Evolutionary conservation across 2,797 vertebrate genomes (phyloP), one percentile per base, ranked within the genome.

Genomic region (Falco biarmicus): DNA sequence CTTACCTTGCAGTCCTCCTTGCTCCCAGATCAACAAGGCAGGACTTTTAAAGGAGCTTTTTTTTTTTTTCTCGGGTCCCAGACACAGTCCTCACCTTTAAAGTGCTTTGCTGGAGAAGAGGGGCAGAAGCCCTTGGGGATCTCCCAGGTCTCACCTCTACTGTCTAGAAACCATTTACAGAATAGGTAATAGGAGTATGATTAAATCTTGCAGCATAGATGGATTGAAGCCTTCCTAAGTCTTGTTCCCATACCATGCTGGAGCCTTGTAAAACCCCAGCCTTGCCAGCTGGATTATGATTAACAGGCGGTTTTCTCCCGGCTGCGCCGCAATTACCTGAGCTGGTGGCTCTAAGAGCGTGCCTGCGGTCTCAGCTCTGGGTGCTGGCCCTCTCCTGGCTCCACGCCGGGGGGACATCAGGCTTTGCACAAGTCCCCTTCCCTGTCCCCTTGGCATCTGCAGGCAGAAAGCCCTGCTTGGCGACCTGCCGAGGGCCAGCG

Each of bases 141-240:
- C 54, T 53, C 28, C 45, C 22, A 69, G 11, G 29, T 50, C 66
- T 64, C 50, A 56, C 39, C 32, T 90, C 39, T 43, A 14, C 31
- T 53, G 31, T 80, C 75, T 64, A 64, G 64, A 93, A 70, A 93
- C 25, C 43, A 25, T 80, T 95, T 81, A 81, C 31, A 64, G 94
- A 89, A 56, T 1, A 82, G 51, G 32, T 12, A 14, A 50, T 64
- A 63, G 54, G 24, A 59, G 15, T 31, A 47, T 57, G 64, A 89
- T 91, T 90, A 89, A 76, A 82, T 91, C 87, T 89, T 68, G 84
- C 75, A 85, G 68, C 41, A 39, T 3, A 74, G 59, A 70, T n/a
- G 61, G 74, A 84, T 64, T n/a, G 57, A 95, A 93, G 37, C 51
- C 93, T 80, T 71, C 87, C 0, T 50, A 83, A 75, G 24, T 77